phyloP scores from a whole-genome alignment of 2,113 vertebrate species.

The Oncorhynchus masou region DNA sequence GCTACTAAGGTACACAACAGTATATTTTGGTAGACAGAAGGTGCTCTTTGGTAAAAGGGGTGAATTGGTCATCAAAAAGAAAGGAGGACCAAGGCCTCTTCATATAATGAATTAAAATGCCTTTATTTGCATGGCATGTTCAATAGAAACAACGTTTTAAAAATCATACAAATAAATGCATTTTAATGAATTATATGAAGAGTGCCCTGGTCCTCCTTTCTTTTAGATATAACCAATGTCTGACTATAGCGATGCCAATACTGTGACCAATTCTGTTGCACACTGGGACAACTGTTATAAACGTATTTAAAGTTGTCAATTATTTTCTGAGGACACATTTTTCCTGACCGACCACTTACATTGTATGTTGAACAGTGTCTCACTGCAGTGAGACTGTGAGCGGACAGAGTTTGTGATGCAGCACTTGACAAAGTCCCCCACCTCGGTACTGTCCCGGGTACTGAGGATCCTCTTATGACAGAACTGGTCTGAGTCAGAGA shows the following conservation, averaged over 20 bases:
- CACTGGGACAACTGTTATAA: not conserved
- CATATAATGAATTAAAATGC: too few relatives aligned
- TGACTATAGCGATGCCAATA: not conserved
- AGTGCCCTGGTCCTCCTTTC: too few relatives aligned
- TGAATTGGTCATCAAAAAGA: too few relatives aligned
- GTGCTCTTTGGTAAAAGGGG: too few relatives aligned
- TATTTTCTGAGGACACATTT: not conserved
- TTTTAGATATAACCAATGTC: not conserved
- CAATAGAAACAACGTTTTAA: too few relatives aligned
- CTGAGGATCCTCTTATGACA: slow-evolving; percentile 74
- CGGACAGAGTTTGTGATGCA: slow-evolving; percentile 76
- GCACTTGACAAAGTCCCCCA: slow-evolving; percentile 66
- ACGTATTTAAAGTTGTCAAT: not conserved
- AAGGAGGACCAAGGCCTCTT: too few relatives aligned
- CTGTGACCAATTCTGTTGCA: not conserved
- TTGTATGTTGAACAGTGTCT: not conserved
- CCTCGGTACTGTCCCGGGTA: slow-evolving; percentile 43
- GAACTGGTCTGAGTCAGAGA: slow-evolving; percentile 28
- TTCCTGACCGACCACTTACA: not conserved
- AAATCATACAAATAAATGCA: too few relatives aligned
- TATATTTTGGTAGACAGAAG: too few relatives aligned
- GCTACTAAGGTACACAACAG: too few relatives aligned
- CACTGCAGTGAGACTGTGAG: slow-evolving; percentile 69
- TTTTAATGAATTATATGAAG: too few relatives aligned
- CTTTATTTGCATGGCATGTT: too few relatives aligned